A percentile compares a stretch with the other conserved stretches of the same genome.
Conservation (phyloP, 2,113 vertebrate species). For the Heliornis fulica region DNA sequence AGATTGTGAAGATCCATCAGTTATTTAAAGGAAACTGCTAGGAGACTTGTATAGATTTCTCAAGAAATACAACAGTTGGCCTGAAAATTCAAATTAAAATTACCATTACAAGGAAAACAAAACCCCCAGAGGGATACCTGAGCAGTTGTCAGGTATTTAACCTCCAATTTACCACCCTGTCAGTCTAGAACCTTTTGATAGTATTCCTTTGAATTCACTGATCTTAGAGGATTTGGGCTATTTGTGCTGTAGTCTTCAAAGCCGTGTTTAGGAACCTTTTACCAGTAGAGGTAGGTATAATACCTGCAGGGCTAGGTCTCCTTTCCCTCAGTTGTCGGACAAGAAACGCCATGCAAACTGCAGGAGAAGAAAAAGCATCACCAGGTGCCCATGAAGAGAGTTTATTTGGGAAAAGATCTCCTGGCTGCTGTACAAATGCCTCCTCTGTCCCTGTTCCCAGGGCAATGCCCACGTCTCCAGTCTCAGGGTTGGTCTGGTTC, state of each 20-base stretch:
- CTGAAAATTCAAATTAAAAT: constrained; percentile 1
- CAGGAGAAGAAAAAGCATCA: not conserved
- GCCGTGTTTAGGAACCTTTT: not conserved
- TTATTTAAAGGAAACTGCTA: constrained; percentile 33
- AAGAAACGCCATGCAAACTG: not conserved
- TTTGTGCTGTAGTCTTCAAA: not conserved
- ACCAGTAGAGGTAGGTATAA: not conserved
- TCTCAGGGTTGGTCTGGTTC: not conserved
- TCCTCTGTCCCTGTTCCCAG: not conserved
- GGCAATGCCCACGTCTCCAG: not conserved
- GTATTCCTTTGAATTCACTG: not conserved
- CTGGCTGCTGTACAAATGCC: not conserved
- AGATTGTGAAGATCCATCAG: constrained; percentile 16
- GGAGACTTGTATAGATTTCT: constrained; percentile 17
- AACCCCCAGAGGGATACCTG: not conserved
- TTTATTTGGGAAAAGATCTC: not conserved
- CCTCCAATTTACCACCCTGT: not conserved
- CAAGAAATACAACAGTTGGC: not conserved
- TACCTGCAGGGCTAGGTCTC: not conserved
- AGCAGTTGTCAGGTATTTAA: not conserved
- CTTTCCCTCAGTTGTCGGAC: not conserved
- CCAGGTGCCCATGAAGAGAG: not conserved
- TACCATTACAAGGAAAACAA: not conserved
- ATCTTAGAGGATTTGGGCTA: not conserved
- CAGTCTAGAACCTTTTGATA: not conserved